Conservation (phyloP, 2,888 invertebrate genomes). For the Drosophila ezoana region DNA sequence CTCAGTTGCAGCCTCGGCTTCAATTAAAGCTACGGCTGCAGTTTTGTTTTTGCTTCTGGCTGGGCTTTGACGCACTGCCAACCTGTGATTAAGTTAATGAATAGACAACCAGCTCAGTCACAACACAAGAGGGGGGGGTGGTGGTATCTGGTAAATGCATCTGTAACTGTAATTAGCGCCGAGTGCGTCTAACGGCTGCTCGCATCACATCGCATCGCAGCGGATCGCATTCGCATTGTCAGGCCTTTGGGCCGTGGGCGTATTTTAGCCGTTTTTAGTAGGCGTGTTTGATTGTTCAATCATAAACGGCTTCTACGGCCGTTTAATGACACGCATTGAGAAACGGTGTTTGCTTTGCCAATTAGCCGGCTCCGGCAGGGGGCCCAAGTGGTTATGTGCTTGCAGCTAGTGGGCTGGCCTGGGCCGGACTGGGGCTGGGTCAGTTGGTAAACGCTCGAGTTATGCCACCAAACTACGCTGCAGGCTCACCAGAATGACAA, state of each 20-base stretch:
- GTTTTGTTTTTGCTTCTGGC: slow-evolving; percentile 28
- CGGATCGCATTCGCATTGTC: slow-evolving; percentile 15
- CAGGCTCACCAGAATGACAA: slow-evolving; percentile 1
- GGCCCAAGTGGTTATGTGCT: slow-evolving; percentile 20
- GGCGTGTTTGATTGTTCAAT: slow-evolving; percentile 78
- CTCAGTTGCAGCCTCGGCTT: neutral
- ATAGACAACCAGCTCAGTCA: slow-evolving; percentile 49
- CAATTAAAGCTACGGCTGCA: too few relatives aligned
- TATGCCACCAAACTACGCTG: neutral
- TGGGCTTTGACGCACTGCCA: slow-evolving; percentile 63
- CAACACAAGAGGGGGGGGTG: neutral
- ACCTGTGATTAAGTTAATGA: slow-evolving; percentile 70
- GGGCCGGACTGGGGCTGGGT: slow-evolving; percentile 14
- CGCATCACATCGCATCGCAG: slow-evolving; percentile 4
- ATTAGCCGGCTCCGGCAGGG: slow-evolving; percentile 40
- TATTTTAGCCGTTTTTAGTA: slow-evolving; percentile 26
- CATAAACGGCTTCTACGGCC: slow-evolving; percentile 56
- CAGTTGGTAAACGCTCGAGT: slow-evolving; percentile 13
- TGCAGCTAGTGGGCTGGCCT: slow-evolving; percentile 30
- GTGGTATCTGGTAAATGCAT: slow-evolving; percentile 23
- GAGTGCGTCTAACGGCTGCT: slow-evolving; percentile 70
- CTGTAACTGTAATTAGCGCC: slow-evolving; percentile 59
- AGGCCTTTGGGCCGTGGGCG: slow-evolving; percentile 71
- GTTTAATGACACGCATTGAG: slow-evolving; percentile 69
- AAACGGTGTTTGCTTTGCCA: slow-evolving; percentile 61